phyloP scores from a whole-genome alignment of 2,888 invertebrate species.

The Drosophila pseudotalamancana region DNA sequence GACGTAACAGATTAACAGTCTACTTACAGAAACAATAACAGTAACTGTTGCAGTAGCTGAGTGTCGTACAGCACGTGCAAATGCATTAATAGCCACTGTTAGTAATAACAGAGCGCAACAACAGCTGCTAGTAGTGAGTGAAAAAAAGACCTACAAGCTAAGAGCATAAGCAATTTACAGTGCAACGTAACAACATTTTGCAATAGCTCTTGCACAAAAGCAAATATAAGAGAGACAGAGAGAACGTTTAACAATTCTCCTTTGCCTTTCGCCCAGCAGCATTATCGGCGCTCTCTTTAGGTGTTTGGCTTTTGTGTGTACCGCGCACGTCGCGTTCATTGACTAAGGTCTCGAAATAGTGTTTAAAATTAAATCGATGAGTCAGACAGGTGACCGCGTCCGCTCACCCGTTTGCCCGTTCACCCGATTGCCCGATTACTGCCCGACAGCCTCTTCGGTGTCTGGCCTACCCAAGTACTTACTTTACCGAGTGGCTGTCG shows the following conservation, averaged over 20 bases:
- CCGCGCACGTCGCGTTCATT: constrained; percentile 44
- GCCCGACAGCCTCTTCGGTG: constrained; percentile 6
- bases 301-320: constrained; percentile 17
- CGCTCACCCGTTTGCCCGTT: constrained; percentile 23
- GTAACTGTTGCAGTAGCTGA: not conserved
- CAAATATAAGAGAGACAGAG: constrained; percentile 14
- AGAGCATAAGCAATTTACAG: not conserved
- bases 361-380: constrained; percentile 62
- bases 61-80: constrained; percentile 21
- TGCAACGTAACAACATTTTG: constrained; percentile 23
- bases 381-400: constrained; percentile 53
- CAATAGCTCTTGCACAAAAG: constrained; percentile 9
- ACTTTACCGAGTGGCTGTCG: constrained; percentile 30
- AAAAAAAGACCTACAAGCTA: not conserved
- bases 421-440: not conserved
- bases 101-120: constrained; percentile 23
- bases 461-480: constrained; percentile 24
- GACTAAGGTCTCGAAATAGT: constrained; percentile 61
- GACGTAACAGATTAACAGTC: not conserved
- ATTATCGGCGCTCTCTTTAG: constrained; percentile 25
- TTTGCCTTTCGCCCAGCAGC: constrained; percentile 19
- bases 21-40: not conserved
- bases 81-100: constrained; percentile 24
- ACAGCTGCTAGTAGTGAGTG: not conserved
- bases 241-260: constrained; percentile 7